Base-by-base conservation (phyloP, 1,140 invertebrate species). In the Brachionus manjavacas region DNA sequence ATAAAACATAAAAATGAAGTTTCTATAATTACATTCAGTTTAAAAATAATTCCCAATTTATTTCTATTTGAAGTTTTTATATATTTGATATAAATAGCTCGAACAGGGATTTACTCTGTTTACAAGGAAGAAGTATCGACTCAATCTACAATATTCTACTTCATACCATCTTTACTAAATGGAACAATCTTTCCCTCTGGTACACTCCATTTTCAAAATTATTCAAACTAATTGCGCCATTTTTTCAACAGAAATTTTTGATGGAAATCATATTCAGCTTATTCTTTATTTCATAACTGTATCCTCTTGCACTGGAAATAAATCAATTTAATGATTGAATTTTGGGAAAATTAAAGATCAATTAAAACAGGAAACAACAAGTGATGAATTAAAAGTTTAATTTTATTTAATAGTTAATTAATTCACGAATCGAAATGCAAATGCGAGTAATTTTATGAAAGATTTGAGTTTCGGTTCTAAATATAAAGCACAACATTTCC, bases 21-120 rank as follows among this genome's bases (percentile, higher is more conserved):
- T 68, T 68, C 66, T 68, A 68, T 68, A 68, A 68, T 68, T 68
- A 68, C 66, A 68, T 68, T 68, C 31, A 68, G 66, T 68, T 68
- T 68, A 68, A 68, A 68, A 39, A 72, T 72, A 72, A 72, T 41
- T 72, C 39, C 52, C 52, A 60, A 60, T 55, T 55, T 60, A 23
- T 60, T 60, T 60, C 20, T 60, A 60, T 60, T 23, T 60, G 52
- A 60, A 60, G n/a, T 16, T 60, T 16, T 60, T 60, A 60, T 25
- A 60, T 60, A 60, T 60, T 60, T 60, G 52, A 60, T 60, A 60
- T 60, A 60, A 60, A 60, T 60, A 60, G 20, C 16, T 60, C 16
- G 9, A 60, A 23, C 4, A 8, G 16, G 52, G 52, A 60, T 60
- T 20, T 23, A 20, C 52, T 60, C 20, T 60, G 52, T 20, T 20